A percentile compares a stretch with the other conserved stretches of the same genome.
phyloP scores from a whole-genome alignment of 35 echinoderm and acorn worm species.

The Amphiura filiformis region DNA sequence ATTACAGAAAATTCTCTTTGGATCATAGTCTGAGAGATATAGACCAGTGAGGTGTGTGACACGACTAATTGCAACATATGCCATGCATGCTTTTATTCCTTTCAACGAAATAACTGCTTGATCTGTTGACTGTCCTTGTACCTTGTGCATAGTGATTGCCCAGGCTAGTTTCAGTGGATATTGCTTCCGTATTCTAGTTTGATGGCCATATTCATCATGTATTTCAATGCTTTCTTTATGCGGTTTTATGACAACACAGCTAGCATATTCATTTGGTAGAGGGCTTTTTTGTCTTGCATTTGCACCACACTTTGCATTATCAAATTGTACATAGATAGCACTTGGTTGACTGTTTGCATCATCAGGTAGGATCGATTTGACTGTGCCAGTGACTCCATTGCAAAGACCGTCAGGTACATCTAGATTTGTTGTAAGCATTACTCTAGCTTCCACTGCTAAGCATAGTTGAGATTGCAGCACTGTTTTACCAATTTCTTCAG shows the following conservation, averaged over 20 bases:
- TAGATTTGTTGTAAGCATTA: constrained; percentile 57
- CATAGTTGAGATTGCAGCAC: constrained; percentile 6
- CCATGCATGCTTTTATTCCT: constrained; percentile 1
- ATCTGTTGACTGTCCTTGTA: constrained; percentile 20
- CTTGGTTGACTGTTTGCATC: background rate
- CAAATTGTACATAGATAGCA: constrained; percentile 35
- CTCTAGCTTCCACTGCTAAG: constrained; percentile 35
- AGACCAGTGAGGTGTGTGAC: constrained; percentile 33
- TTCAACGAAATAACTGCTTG: constrained; percentile 24
- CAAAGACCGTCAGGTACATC: constrained; percentile 49
- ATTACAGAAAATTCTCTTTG: background rate
- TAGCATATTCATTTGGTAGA: background rate
- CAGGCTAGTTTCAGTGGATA: constrained; percentile 44
- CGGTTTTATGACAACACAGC: background rate
- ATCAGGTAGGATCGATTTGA: constrained; percentile 19
- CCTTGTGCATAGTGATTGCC: constrained; percentile 40
- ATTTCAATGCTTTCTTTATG: constrained; percentile 36
- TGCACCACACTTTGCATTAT: constrained; percentile 35
- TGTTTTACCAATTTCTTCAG: background rate
- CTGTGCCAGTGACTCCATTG: constrained; percentile 55
- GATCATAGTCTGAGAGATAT: constrained; percentile 22
- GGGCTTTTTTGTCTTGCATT: constrained; percentile 6
- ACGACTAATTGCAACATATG: constrained; percentile 41
- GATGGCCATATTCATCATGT: background rate
- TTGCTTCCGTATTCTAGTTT: constrained; percentile 21